Evolutionary conservation across 2,888 invertebrate species (phyloP).

Genomic region (Nymphalis polychloros): DNA sequence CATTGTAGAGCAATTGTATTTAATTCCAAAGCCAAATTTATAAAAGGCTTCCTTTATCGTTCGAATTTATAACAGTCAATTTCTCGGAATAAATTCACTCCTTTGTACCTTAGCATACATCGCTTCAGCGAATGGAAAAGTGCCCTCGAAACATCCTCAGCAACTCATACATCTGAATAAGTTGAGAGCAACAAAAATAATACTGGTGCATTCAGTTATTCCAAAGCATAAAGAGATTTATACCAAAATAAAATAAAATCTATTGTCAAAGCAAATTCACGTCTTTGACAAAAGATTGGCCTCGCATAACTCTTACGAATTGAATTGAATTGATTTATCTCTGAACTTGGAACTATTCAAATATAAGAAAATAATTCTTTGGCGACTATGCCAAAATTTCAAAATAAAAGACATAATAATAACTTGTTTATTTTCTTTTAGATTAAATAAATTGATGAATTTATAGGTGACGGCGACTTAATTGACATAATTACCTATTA

Average conservation of each 20-base stretch:
- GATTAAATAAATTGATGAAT: neutral
- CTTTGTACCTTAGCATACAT: neutral
- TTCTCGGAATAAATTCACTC: neutral
- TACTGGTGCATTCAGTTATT: neutral
- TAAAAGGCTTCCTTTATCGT: neutral
- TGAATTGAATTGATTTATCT: constrained; percentile 9
- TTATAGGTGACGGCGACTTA: too few relatives aligned
- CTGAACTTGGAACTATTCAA: neutral
- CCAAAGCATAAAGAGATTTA: constrained; percentile 6
- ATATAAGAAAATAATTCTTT: neutral
- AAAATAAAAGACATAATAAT: neutral
- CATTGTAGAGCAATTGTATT: too few relatives aligned
- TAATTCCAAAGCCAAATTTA: neutral
- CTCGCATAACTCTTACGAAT: neutral
- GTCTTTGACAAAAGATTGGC: constrained; percentile 1
- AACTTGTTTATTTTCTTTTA: too few relatives aligned
- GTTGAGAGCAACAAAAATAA: neutral
- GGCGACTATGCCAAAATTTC: neutral
- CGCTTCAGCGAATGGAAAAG: constrained; percentile 1
- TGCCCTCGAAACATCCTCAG: neutral
- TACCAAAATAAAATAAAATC: constrained; percentile 6
- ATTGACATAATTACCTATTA: too few relatives aligned
- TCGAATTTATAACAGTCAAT: neutral
- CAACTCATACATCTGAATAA: constrained; percentile 3
- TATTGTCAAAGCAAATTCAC: constrained; percentile 2